Conservation (phyloP, 2,888 invertebrate genomes). For the Conomelus anceps region DNA sequence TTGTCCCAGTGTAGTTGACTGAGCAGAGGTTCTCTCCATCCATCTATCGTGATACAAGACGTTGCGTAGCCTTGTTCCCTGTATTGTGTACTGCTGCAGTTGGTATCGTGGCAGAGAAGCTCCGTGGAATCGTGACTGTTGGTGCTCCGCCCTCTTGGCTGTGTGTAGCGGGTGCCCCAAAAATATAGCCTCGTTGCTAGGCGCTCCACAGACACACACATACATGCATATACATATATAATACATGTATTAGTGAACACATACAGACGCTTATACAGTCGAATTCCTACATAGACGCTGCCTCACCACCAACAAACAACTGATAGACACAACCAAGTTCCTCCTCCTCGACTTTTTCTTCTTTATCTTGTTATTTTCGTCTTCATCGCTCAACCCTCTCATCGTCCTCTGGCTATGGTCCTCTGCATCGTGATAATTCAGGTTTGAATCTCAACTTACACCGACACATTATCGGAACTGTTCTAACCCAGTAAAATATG, state of each 20-base stretch:
- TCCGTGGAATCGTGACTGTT: neutral
- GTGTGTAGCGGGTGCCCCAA: neutral
- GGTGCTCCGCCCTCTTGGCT: neutral
- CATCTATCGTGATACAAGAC: neutral
- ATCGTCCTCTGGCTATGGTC: neutral
- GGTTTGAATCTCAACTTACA: neutral
- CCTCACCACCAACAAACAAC: neutral
- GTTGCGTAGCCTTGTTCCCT: neutral
- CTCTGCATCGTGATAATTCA: neutral
- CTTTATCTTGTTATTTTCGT: neutral
- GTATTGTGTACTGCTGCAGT: too few species aligned
- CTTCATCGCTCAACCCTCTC: neutral
- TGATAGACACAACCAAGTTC: neutral
- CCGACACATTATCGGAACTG: neutral
- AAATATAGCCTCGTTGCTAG: neutral
- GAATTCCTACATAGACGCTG: neutral
- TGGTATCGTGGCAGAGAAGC: neutral
- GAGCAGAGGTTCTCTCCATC: neutral
- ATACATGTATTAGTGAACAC: too few species aligned
- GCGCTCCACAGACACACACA: neutral
- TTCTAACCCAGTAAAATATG: neutral
- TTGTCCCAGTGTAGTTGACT: neutral
- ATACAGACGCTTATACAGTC: neutral
- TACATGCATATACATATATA: too few species aligned
- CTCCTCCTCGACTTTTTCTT: neutral